A percentile compares a stretch with the other conserved stretches of the same genome.
These are phyloP conservation scores for Epizoanthus scotinus DNA, from an alignment of 92 coral and sea anemone genomes.

Conservation along the genomic window DNA sequence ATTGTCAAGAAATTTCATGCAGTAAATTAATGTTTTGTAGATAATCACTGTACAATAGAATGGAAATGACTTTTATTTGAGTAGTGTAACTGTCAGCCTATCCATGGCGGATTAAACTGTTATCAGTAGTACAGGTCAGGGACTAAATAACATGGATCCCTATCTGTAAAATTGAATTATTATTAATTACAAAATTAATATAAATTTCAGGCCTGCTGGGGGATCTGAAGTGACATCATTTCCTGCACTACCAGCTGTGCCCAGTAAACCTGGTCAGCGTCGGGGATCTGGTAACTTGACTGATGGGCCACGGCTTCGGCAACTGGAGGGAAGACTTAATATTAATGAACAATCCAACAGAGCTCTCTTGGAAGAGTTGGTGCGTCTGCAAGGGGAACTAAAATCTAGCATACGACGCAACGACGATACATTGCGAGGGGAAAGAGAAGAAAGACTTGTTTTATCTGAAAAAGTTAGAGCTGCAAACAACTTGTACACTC, in stretches of 20 bases:
- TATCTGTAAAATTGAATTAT: no score
- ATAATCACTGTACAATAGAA: no score
- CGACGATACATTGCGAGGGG: constrained; percentile 85
- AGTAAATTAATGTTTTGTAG: no score
- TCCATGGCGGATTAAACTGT: no score
- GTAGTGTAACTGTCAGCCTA: no score
- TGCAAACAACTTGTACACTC: constrained; percentile 86
- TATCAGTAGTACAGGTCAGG: no score
- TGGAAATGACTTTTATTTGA: no score
- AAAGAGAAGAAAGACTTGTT: constrained; percentile 82
- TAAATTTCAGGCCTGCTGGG: constrained; percentile 39
- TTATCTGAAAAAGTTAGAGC: constrained; percentile 89
- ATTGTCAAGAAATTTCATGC: no score
- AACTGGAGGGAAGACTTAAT: constrained; percentile 83
- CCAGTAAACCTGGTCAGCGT: constrained; percentile 47
- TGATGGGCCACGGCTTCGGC: constrained; percentile 59
- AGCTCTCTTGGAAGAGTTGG: constrained; percentile 92
- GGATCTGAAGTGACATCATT: constrained; percentile 47
- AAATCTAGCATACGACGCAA: constrained; percentile 88
- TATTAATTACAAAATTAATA: no score
- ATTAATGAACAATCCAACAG: constrained; percentile 96
- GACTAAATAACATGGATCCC: no score
- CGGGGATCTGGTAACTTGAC: constrained; percentile 54
- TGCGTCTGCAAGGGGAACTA: constrained; percentile 87
- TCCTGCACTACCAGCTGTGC: constrained; percentile 70